Conservation (phyloP, 2,797 vertebrate species). For the Manis pentadactyla region DNA sequence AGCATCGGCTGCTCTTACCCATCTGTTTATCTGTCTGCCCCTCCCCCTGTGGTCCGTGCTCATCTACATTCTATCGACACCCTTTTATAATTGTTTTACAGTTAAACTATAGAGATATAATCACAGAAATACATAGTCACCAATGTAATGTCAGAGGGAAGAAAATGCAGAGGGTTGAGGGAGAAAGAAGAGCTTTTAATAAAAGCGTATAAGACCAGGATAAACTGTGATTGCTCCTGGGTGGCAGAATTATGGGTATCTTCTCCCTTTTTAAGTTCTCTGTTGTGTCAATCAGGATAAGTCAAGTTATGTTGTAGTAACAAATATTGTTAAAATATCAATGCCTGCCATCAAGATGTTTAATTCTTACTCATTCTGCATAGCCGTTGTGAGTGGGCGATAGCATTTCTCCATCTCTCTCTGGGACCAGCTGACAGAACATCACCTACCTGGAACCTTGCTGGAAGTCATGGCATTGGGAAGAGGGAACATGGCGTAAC, state of each 20-base stretch:
- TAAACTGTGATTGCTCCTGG: not conserved
- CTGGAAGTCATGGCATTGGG: not conserved
- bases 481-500: not conserved
- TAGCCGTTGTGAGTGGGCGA: accelerated
- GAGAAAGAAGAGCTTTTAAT: not conserved
- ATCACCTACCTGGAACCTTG: accelerated
- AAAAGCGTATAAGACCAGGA: accelerated
- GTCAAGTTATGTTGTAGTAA: too few relatives aligned
- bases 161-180: not conserved
- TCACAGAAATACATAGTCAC: not conserved
- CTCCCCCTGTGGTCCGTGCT: accelerated
- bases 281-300: not conserved
- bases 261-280: not conserved
- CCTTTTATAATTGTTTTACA: not conserved
- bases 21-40: not conserved
- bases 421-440: not conserved
- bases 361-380: not conserved
- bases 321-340: not conserved
- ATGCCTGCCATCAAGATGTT: accelerated
- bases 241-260: not conserved
- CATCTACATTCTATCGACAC: not conserved
- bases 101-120: not conserved
- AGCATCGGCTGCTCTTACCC: too few relatives aligned
- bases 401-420: not conserved
- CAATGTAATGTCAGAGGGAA: not conserved